phyloP scores from a whole-genome alignment of 2,113 vertebrate species.

The Pseudonaja textilis region DNA sequence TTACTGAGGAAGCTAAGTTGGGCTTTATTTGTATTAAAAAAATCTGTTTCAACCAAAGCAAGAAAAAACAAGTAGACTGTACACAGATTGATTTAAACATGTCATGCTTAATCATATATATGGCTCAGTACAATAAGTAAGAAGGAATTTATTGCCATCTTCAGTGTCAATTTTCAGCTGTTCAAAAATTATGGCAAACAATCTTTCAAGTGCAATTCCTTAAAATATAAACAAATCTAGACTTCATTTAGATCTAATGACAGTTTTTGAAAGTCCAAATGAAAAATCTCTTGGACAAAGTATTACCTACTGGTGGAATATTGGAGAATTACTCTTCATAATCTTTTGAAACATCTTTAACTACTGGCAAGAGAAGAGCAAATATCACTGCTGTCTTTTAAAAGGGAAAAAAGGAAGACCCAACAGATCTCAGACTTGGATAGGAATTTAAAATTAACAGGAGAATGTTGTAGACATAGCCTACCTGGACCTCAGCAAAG shows the following conservation, averaged over 20 bases:
- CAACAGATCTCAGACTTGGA: neutral
- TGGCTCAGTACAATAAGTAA: neutral
- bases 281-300: neutral
- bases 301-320: neutral
- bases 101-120: neutral
- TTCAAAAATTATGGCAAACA: neutral
- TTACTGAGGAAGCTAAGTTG: neutral
- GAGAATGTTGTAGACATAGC: neutral
- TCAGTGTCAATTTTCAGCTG: neutral
- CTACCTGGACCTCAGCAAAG: neutral
- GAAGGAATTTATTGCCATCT: neutral
- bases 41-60: neutral
- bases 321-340: neutral
- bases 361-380: neutral
- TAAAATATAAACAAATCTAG: neutral
- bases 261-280: neutral
- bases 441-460: neutral
- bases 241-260: neutral
- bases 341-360: neutral
- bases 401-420: neutral
- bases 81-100: neutral
- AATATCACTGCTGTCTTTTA: neutral
- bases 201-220: neutral
- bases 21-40: neutral
- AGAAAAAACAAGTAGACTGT: neutral